Conservation (phyloP, 1,140 invertebrate genomes). For the Drosophila sucinea region DNA sequence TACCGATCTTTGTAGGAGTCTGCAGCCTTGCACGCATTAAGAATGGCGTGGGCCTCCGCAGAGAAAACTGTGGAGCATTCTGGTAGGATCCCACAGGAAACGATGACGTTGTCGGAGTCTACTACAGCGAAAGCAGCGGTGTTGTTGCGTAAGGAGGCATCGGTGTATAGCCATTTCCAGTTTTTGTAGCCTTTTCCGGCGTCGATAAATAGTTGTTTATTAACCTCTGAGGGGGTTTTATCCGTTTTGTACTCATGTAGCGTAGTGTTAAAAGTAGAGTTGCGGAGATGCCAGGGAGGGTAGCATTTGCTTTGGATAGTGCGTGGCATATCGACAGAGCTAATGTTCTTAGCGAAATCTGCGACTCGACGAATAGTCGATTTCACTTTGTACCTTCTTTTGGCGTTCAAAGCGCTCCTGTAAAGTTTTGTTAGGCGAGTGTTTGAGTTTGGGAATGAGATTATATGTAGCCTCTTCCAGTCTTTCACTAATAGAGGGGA, state of each 20-base stretch:
- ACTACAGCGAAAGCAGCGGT: conserved; percentile 13
- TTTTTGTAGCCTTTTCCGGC: neutral
- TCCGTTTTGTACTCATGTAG: neutral
- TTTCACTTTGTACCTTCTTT: conserved; percentile 11
- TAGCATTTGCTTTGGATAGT: neutral
- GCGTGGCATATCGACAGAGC: neutral
- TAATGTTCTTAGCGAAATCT: too few species aligned
- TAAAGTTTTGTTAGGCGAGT: conserved; percentile 4
- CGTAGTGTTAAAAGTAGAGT: neutral
- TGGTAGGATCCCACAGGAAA: too few species aligned
- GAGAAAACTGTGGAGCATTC: too few species aligned
- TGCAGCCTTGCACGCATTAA: too few species aligned
- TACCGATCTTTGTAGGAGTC: too few species aligned
- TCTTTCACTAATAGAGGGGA: too few species aligned
- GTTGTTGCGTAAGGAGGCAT: conserved; percentile 5
- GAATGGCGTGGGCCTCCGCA: too few species aligned
- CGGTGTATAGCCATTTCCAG: neutral
- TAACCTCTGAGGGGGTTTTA: neutral
- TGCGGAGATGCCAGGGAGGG: neutral
- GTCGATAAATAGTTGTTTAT: neutral
- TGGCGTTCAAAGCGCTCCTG: conserved; percentile 7
- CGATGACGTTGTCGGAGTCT: neutral
- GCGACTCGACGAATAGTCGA: neutral
- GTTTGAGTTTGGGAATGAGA: too few species aligned
- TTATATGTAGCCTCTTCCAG: too few species aligned